These are phyloP conservation scores for Olivierus martensii DNA, from an alignment of 1,140 invertebrate genomes.

Conservation along the genomic window DNA sequence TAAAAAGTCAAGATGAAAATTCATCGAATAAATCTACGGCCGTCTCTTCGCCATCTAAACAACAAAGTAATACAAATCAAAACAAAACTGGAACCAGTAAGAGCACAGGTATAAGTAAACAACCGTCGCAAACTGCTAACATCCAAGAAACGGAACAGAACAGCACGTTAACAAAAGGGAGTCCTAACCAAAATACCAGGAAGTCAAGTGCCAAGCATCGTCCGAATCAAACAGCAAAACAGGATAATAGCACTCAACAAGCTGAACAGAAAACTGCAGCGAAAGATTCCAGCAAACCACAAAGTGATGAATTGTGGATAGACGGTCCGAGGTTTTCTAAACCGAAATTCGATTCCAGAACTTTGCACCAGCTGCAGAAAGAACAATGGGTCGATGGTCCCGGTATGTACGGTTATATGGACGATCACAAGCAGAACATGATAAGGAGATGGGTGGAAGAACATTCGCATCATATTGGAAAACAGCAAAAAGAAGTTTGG, in stretches of 20 bases:
- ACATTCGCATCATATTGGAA: conserved; percentile 36
- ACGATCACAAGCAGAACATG: conserved; percentile 80
- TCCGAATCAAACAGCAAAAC: conserved; percentile 1
- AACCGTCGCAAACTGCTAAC: conserved; percentile 1
- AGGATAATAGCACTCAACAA: conserved; percentile 4
- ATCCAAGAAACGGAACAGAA: not conserved
- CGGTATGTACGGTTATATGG: conserved; percentile 56
- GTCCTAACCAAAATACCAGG: not conserved
- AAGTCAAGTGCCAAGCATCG: conserved; percentile 4
- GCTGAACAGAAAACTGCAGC: conserved; percentile 25
- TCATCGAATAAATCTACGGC: not conserved
- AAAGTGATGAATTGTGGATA: conserved; percentile 83
- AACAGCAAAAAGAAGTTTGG: conserved; percentile 12
- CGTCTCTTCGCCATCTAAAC: not conserved
- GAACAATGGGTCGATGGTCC: conserved; percentile 92
- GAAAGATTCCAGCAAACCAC: conserved; percentile 27
- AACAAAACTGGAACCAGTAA: not conserved
- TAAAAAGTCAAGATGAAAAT: conserved; percentile 3
- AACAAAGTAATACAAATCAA: conserved; percentile 12
- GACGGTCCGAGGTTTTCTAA: conserved; percentile 80
- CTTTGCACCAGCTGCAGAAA: conserved; percentile 43
- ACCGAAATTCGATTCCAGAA: conserved; percentile 22
- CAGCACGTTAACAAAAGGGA: not conserved
- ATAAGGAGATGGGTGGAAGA: conserved; percentile 88
- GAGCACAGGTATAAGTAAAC: not conserved